These are phyloP conservation scores for Lochmaea capreae DNA, from an alignment of 2,888 invertebrate species.

Conservation along the genomic window DNA sequence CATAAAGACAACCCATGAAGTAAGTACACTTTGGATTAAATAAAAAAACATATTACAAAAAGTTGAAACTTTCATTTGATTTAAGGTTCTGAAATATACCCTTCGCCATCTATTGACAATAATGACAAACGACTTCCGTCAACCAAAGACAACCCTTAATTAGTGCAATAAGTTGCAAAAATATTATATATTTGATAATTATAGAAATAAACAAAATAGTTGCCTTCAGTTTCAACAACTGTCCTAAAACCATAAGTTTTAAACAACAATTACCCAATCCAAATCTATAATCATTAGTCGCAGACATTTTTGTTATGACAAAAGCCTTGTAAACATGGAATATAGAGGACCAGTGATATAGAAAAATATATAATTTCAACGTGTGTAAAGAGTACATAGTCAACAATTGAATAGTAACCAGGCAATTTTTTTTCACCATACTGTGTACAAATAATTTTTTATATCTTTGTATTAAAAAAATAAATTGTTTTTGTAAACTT, in stretches of 20 bases:
- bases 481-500: background rate
- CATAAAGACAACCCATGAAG: background rate
- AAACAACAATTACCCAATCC: slow-evolving; percentile 56
- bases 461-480: slow-evolving; percentile 9
- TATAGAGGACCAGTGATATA: slow-evolving; percentile 45
- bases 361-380: slow-evolving; percentile 45
- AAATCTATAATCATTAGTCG: slow-evolving; percentile 57
- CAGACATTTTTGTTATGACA: slow-evolving; percentile 62
- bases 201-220: slow-evolving; percentile 40
- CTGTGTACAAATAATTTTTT: background rate
- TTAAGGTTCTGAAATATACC: slow-evolving; percentile 35
- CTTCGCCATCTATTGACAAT: slow-evolving; percentile 53
- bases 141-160: slow-evolving; percentile 48
- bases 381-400: slow-evolving; percentile 34
- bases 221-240: slow-evolving; percentile 49
- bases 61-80: slow-evolving; percentile 1
- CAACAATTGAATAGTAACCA: slow-evolving; percentile 46
- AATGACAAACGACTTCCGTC: slow-evolving; percentile 48
- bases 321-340: slow-evolving; percentile 58
- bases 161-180: slow-evolving; percentile 23
- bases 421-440: slow-evolving; percentile 5
- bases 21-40: background rate
- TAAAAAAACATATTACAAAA: background rate
- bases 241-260: slow-evolving; percentile 47
- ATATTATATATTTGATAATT: slow-evolving; percentile 20